phyloP scores from a whole-genome alignment of 2,797 vertebrate genomes.

The Phataginus tricuspis region DNA sequence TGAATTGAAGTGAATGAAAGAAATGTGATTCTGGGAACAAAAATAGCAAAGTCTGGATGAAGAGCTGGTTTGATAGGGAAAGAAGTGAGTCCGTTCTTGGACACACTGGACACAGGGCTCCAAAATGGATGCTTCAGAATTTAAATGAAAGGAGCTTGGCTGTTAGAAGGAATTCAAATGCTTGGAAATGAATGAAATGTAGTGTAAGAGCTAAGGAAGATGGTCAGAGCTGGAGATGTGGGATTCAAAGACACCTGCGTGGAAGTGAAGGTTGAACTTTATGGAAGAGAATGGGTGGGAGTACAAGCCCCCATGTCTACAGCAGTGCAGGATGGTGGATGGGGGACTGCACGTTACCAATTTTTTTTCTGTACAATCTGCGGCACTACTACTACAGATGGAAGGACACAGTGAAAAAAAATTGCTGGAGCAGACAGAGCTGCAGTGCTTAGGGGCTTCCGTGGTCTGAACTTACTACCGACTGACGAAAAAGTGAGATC shows the following conservation, averaged over 20 bases:
- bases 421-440: background rate
- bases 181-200: background rate
- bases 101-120: background rate
- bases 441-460: background rate
- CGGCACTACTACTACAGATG: background rate
- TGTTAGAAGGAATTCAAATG: background rate
- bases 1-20: background rate
- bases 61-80: background rate
- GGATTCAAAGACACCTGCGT: background rate
- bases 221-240: background rate
- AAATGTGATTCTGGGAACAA: background rate
- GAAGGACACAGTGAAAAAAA: background rate
- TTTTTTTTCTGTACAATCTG: background rate
- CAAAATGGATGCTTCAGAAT: background rate
- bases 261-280: background rate
- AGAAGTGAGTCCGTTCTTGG: background rate
- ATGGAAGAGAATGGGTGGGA: background rate
- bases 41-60: background rate
- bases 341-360: background rate
- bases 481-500: background rate
- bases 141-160: background rate
- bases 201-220: background rate
- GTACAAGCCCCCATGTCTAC: background rate
- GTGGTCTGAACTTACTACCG: background rate
- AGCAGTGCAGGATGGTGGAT: background rate